Conservation (phyloP, 2,113 vertebrate genomes). For the Tretioscincus oriximinensis region DNA sequence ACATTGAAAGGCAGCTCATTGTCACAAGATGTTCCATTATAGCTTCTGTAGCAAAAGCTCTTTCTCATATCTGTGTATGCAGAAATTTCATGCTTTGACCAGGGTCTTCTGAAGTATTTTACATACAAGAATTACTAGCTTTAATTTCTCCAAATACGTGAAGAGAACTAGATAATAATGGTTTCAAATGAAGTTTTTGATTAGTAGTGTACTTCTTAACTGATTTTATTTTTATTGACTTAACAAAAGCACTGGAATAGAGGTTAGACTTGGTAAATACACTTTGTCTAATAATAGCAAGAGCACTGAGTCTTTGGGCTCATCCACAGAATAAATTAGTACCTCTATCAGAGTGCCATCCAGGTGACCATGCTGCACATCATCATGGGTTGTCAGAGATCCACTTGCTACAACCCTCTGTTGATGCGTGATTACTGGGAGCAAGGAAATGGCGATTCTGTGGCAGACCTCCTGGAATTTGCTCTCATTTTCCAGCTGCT, state of each 20-base stretch:
- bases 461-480: no score
- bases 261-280: neutral
- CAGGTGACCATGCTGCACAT: no score
- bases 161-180: neutral
- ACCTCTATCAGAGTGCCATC: no score
- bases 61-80: slow-evolving; percentile 80
- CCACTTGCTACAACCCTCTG: no score
- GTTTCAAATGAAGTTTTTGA: neutral
- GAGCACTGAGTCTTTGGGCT: neutral
- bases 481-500: no score
- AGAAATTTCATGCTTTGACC: slow-evolving; percentile 1
- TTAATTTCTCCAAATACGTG: neutral
- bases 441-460: no score
- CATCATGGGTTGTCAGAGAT: no score
- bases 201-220: neutral
- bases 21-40: slow-evolving; percentile 81
- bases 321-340: no score
- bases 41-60: slow-evolving; percentile 82
- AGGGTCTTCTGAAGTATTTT: neutral
- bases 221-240: neutral
- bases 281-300: neutral
- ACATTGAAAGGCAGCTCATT: slow-evolving; percentile 82
- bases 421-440: no score
- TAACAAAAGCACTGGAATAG: neutral
- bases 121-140: neutral